Percentiles rank a stretch among this genome's conserved stretches.
Evolutionary conservation across 2,888 invertebrate genomes (phyloP).

Genomic region (Tetheella fluctuosa): DNA sequence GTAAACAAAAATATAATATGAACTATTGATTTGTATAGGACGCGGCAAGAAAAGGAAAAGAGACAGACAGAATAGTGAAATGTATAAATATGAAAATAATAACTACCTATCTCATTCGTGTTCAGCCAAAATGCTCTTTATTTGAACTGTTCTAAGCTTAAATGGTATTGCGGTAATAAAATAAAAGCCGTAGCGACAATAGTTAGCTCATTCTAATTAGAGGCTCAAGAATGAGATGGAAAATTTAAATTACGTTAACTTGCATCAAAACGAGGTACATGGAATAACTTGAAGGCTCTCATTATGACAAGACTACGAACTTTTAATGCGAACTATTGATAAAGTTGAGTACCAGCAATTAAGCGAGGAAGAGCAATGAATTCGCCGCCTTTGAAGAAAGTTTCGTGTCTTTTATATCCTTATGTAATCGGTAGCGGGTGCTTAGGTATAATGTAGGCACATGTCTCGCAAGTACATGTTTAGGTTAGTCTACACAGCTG

Average conservation of each 20-base stretch:
- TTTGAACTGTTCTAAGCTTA: too few species aligned
- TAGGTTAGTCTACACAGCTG: too few species aligned
- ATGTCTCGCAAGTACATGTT: too few species aligned
- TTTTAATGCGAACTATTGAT: slow-evolving; percentile 3
- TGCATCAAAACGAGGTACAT: background rate
- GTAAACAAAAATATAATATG: too few species aligned
- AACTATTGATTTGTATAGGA: too few species aligned
- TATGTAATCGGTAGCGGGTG: background rate
- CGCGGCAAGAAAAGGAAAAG: too few species aligned
- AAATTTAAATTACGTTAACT: background rate
- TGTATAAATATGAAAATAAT: too few species aligned
- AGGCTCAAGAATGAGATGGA: background rate
- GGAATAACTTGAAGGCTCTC: background rate
- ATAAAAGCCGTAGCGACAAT: background rate
- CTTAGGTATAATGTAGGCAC: too few species aligned
- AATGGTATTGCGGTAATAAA: background rate
- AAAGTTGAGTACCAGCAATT: slow-evolving; percentile 5
- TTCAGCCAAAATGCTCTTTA: too few species aligned
- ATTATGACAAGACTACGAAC: slow-evolving; percentile 3
- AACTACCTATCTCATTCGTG: too few species aligned
- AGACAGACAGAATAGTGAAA: too few species aligned
- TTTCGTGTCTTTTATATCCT: background rate
- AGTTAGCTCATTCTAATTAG: background rate
- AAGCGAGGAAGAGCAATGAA: background rate
- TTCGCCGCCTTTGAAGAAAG: background rate